phyloP scores from a whole-genome alignment of 2,888 invertebrate species.

The Leptopterna dolabrata region DNA sequence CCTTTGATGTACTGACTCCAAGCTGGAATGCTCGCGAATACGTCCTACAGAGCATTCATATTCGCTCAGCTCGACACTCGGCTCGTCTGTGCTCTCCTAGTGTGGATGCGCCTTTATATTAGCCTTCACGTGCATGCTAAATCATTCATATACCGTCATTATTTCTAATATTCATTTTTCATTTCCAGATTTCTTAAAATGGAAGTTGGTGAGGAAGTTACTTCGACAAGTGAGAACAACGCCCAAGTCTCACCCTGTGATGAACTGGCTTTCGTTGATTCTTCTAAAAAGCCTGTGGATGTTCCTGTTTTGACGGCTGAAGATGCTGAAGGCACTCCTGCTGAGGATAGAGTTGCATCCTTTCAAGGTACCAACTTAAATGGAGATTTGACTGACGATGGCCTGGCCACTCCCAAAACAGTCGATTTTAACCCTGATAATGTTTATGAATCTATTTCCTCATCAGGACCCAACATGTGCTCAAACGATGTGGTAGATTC shows the following conservation, averaged over 20 bases:
- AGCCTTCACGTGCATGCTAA: too few species aligned
- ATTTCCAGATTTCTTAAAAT: conserved; percentile 25
- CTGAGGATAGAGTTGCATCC: background rate
- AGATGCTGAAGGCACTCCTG: background rate
- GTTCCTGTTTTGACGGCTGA: background rate
- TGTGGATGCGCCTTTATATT: too few species aligned
- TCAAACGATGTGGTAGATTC: conserved; percentile 28
- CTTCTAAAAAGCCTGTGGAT: conserved; percentile 1
- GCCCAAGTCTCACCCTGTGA: background rate
- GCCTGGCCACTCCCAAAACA: background rate
- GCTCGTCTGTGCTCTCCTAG: too few species aligned
- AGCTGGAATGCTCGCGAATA: too few species aligned
- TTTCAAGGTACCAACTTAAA: conserved; percentile 20
- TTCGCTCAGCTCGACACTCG: too few species aligned
- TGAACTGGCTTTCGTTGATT: background rate
- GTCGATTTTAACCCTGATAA: background rate
- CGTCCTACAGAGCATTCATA: too few species aligned
- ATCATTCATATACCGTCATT: too few species aligned
- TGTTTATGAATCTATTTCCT: background rate
- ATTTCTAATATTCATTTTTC: background rate
- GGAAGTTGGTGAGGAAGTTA: conserved; percentile 42
- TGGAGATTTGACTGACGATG: conserved; percentile 33
- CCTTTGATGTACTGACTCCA: too few species aligned
- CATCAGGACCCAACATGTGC: background rate
- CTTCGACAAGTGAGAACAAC: conserved; percentile 30